Evolutionary conservation across 2,113 vertebrate species (phyloP).

Genomic region (Anoura caudifer): DNA sequence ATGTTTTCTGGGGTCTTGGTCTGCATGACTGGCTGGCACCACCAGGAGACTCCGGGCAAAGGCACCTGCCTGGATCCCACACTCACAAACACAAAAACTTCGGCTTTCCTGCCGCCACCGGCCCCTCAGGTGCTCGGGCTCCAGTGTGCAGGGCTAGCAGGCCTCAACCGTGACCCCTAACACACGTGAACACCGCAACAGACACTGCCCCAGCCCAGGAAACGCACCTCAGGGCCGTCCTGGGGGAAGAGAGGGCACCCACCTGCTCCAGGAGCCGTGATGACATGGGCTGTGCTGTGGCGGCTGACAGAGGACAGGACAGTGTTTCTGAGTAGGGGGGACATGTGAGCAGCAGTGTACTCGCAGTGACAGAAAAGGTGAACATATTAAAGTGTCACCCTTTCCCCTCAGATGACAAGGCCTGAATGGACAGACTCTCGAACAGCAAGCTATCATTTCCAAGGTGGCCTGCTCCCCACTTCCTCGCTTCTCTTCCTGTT

Average conservation of each 20-base stretch:
- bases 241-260: background rate
- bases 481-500: background rate
- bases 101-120: rapidly evolving
- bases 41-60: background rate
- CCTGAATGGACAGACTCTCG: background rate
- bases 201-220: background rate
- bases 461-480: background rate
- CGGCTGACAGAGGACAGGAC: too few species aligned
- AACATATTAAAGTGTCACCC: background rate
- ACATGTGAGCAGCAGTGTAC: background rate
- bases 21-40: rapidly evolving
- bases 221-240: background rate
- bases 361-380: background rate
- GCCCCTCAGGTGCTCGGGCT: background rate
- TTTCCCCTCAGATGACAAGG: background rate
- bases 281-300: background rate
- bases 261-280: rapidly evolving
- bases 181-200: too few species aligned
- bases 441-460: background rate
- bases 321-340: background rate
- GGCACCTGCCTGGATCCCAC: background rate
- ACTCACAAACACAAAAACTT: rapidly evolving
- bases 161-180: background rate
- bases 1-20: background rate
- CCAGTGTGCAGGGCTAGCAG: background rate